Conservation (phyloP, 2,113 vertebrate species). For the Picathartes gymnocephalus region DNA sequence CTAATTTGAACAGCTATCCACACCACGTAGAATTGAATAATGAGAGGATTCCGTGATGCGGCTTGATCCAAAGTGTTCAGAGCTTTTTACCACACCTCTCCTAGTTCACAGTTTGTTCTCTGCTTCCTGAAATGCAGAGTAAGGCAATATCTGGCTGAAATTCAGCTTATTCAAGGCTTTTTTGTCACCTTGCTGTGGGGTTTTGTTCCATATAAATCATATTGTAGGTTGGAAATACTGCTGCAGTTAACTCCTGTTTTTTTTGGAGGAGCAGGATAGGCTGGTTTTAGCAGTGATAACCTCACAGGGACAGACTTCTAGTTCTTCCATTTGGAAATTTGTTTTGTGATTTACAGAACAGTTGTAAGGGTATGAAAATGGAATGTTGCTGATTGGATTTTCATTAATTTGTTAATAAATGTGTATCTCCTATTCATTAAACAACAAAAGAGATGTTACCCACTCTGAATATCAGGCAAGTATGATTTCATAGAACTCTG, state of each 20-base stretch:
- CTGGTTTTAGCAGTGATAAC: constrained; percentile 69
- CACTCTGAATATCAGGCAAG: constrained; percentile 28
- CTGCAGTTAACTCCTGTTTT: constrained; percentile 67
- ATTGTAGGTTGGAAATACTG: not conserved
- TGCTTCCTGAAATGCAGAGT: constrained; percentile 10
- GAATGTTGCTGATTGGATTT: constrained; percentile 60
- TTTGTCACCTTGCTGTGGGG: not conserved
- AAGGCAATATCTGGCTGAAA: constrained; percentile 2
- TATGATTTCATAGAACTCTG: constrained; percentile 39
- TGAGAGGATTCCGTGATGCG: not conserved
- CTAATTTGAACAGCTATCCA: not conserved
- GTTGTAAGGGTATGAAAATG: constrained; percentile 57
- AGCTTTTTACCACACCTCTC: not conserved
- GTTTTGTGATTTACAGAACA: constrained; percentile 69
- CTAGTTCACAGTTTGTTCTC: not conserved
- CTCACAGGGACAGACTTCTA: constrained; percentile 77
- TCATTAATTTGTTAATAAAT: constrained; percentile 64
- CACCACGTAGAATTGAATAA: not conserved
- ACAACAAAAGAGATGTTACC: constrained; percentile 43
- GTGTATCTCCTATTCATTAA: constrained; percentile 69
- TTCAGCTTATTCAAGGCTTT: not conserved
- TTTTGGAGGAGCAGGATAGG: constrained; percentile 74
- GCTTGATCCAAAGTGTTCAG: not conserved
- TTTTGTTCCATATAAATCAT: not conserved
- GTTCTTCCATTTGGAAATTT: constrained; percentile 72